Evolutionary conservation across 2,888 invertebrate species (phyloP).

Genomic region (Sepiola atlantica): DNA sequence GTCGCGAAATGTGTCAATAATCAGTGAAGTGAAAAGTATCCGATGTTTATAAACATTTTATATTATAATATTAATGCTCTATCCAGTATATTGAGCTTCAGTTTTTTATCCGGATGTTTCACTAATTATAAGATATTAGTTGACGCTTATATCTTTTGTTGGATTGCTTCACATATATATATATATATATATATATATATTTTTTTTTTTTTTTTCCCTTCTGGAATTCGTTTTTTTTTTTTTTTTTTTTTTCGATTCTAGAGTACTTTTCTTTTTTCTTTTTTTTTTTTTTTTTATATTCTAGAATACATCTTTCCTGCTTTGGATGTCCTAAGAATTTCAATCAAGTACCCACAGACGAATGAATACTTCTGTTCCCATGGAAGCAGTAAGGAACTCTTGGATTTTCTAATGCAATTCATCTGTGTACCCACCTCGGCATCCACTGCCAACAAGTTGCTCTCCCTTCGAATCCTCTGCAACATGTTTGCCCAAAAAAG

Average conservation of each 20-base stretch:
- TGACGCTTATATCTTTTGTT: too few relatives aligned
- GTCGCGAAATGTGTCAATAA: too few relatives aligned
- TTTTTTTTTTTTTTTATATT: constrained; percentile 53
- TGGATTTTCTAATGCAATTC: constrained; percentile 73
- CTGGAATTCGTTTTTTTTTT: neutral
- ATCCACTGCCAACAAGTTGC: constrained; percentile 75
- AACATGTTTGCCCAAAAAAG: constrained; percentile 85
- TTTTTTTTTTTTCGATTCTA: too few relatives aligned
- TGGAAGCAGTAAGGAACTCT: constrained; percentile 70
- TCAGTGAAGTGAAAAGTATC: too few relatives aligned
- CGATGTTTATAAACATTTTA: too few relatives aligned
- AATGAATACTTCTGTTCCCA: constrained; percentile 77
- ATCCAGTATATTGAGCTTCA: too few relatives aligned
- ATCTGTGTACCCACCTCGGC: constrained; percentile 69
- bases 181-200: too few relatives aligned
- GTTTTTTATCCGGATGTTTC: too few relatives aligned
- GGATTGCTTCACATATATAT: too few relatives aligned
- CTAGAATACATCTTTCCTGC: constrained; percentile 88
- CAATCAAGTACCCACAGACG: constrained; percentile 83
- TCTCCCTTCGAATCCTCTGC: constrained; percentile 79
- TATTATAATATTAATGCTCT: too few relatives aligned
- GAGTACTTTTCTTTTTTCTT: neutral
- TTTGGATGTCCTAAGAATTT: constrained; percentile 89
- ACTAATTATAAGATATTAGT: too few relatives aligned
- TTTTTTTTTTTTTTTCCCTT: too few relatives aligned